phyloP scores from a whole-genome alignment of 2,888 invertebrate genomes.

The Mythimna lalbum region DNA sequence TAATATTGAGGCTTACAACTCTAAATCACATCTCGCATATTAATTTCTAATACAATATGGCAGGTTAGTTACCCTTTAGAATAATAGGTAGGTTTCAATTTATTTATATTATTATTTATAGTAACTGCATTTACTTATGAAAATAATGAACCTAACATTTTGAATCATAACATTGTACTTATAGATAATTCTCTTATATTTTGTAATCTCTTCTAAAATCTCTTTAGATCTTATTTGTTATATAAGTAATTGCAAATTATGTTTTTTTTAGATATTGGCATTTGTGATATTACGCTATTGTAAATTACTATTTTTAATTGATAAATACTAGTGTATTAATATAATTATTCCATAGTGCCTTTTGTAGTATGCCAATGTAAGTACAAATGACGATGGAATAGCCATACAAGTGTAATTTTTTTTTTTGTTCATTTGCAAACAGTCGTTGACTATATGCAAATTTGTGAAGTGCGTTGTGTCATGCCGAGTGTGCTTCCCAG shows the following conservation, averaged over 20 bases:
- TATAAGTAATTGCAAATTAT: too few species aligned
- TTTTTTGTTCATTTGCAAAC: too few species aligned
- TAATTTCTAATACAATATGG: slow-evolving; percentile 7
- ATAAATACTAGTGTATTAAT: slow-evolving; percentile 13
- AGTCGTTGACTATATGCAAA: too few species aligned
- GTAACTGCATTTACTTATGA: slow-evolving; percentile 4
- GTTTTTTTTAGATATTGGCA: slow-evolving; percentile 7
- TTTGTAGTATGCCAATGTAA: slow-evolving; percentile 8
- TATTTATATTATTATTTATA: slow-evolving; percentile 3
- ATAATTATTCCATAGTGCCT: slow-evolving; percentile 9
- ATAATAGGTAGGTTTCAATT: slow-evolving; percentile 36
- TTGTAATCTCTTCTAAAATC: not conserved
- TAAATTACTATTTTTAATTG: slow-evolving; percentile 18
- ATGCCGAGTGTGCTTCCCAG: too few species aligned
- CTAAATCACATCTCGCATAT: slow-evolving; percentile 35
- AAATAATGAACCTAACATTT: not conserved
- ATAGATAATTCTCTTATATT: slow-evolving; percentile 3
- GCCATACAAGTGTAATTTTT: too few species aligned
- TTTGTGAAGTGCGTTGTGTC: too few species aligned
- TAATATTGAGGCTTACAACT: slow-evolving; percentile 44
- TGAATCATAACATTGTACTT: slow-evolving; percentile 9
- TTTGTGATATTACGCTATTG: slow-evolving; percentile 62
- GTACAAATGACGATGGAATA: slow-evolving; percentile 6
- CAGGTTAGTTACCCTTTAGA: slow-evolving; percentile 19
- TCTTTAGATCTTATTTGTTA: not conserved